These are phyloP conservation scores for Mesocentrotus franciscanus DNA, from an alignment of 53 echinoderm and acorn worm species.

Conservation along the genomic window DNA sequence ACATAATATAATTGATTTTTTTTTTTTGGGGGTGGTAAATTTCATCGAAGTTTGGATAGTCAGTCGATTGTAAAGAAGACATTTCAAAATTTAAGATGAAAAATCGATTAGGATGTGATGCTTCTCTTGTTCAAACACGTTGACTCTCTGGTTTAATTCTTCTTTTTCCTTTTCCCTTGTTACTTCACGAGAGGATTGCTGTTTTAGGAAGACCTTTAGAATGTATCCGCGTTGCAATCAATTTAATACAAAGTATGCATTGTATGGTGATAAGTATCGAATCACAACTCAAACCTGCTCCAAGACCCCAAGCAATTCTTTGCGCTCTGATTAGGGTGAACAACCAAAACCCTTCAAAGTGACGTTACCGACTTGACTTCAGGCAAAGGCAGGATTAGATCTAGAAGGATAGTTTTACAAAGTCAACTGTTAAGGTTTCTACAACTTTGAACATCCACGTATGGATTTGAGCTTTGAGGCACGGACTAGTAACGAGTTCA, in stretches of 20 bases:
- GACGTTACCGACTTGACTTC: not conserved
- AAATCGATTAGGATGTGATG: too few relatives aligned
- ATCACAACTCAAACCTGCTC: not conserved
- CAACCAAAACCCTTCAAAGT: not conserved
- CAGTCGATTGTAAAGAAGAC: too few relatives aligned
- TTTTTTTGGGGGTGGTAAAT: too few relatives aligned
- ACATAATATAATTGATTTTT: too few relatives aligned
- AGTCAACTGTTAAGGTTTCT: slow-evolving; percentile 9
- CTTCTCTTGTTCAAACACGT: too few relatives aligned
- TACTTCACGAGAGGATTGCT: not conserved
- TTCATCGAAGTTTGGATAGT: too few relatives aligned
- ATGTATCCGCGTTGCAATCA: not conserved
- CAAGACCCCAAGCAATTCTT: not conserved
- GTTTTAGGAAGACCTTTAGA: not conserved
- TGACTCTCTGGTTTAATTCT: too few relatives aligned
- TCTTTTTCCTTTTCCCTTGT: too few relatives aligned
- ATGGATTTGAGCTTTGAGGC: not conserved
- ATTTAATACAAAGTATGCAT: not conserved
- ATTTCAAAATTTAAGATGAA: too few relatives aligned
- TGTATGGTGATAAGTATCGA: slow-evolving; percentile 3
- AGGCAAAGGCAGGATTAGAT: slow-evolving; percentile 12
- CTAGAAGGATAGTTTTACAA: not conserved
- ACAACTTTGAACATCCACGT: not conserved
- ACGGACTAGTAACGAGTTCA: not conserved
- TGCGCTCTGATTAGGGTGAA: not conserved